A percentile compares a stretch with the other conserved stretches of the same genome.
Conservation (phyloP, 2,113 vertebrate species). For the Jaculus jaculus region DNA sequence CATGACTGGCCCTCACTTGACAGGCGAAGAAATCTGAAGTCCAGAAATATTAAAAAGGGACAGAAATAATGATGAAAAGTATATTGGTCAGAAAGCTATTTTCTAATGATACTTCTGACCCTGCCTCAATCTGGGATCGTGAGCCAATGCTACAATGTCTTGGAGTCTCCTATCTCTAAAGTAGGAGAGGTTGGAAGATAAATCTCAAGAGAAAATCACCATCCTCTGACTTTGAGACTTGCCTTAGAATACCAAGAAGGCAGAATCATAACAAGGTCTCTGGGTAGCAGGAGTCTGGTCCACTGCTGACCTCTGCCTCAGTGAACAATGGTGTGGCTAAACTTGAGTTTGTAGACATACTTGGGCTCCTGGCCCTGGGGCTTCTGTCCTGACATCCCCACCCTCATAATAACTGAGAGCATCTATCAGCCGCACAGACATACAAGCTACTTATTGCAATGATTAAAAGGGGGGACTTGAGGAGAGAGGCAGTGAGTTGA, state of each 20-base stretch:
- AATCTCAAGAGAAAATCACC: neutral
- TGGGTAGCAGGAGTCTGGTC: neutral
- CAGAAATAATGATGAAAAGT: neutral
- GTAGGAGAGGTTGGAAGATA: neutral
- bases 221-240: neutral
- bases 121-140: neutral
- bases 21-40: neutral
- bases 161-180: neutral
- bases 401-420: neutral
- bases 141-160: neutral
- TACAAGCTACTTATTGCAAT: neutral
- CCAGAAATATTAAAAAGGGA: neutral
- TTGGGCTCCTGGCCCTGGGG: neutral
- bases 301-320: neutral
- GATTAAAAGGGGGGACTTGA: neutral
- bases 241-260: neutral
- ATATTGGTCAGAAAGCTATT: accelerated
- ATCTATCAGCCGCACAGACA: neutral
- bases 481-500: neutral
- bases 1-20: neutral
- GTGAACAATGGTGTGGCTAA: neutral
- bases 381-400: neutral
- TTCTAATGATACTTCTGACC: neutral
- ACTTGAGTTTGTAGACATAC: neutral
- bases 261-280: neutral